Conservation (phyloP, 2,113 vertebrate species). For the Probosciger aterrimus region DNA sequence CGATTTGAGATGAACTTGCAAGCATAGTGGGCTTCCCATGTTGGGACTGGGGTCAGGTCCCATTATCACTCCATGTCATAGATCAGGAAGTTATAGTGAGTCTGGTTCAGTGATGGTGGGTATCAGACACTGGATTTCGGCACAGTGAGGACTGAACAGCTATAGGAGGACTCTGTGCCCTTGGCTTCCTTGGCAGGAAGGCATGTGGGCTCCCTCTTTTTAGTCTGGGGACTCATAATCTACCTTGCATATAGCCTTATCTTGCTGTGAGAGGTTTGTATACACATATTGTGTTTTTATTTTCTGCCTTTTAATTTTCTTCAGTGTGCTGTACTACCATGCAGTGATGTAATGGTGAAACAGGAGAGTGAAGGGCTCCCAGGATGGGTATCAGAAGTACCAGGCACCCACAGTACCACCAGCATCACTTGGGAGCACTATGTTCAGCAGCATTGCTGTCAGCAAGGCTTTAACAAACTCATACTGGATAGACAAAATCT, state of each 20-base stretch:
- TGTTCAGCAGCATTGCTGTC: background rate
- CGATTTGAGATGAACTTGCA: background rate
- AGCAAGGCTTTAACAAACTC: background rate
- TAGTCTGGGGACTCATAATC: background rate
- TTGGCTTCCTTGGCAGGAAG: background rate
- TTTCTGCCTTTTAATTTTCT: background rate
- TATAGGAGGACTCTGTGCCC: background rate
- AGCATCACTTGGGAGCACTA: background rate
- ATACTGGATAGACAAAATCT: background rate
- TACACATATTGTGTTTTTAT: background rate
- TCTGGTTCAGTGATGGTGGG: background rate
- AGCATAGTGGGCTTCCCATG: fast-evolving
- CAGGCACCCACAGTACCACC: background rate
- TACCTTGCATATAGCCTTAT: background rate
- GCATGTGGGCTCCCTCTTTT: background rate
- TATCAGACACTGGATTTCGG: background rate
- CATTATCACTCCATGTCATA: background rate
- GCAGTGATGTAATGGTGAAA: background rate
- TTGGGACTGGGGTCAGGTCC: background rate
- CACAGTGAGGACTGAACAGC: background rate
- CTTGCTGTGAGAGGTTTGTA: background rate
- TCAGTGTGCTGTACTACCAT: background rate
- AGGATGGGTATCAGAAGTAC: background rate
- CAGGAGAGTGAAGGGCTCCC: background rate
- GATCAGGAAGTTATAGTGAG: background rate